A percentile compares a stretch with the other conserved stretches of the same genome.
phyloP scores from a whole-genome alignment of 1,140 invertebrate genomes.

The Galleria mellonella region DNA sequence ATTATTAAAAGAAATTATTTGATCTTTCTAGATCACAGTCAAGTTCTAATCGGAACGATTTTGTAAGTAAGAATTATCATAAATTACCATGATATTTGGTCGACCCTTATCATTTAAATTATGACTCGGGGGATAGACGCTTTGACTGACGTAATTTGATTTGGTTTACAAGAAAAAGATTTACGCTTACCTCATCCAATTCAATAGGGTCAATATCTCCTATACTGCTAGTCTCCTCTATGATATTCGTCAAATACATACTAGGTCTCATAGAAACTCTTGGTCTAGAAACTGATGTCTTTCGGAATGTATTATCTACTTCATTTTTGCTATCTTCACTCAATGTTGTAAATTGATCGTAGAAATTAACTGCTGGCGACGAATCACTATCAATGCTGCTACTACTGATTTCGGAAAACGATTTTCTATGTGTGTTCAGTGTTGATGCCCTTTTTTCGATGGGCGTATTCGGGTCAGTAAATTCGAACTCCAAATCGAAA shows the following conservation, averaged over 20 bases:
- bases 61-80: too few species aligned
- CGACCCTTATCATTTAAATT: too few species aligned
- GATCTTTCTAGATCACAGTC: too few species aligned
- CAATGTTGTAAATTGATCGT: conserved; percentile 54
- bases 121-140: too few species aligned
- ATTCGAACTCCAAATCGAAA: conserved; percentile 62
- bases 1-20: too few species aligned
- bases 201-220: conserved; percentile 38
- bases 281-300: conserved; percentile 21
- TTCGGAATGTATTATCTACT: conserved; percentile 19
- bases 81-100: too few species aligned
- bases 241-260: conserved; percentile 53
- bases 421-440: conserved; percentile 23
- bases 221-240: conserved; percentile 34
- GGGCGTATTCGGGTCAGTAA: conserved; percentile 18
- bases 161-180: too few species aligned
- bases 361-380: conserved; percentile 47
- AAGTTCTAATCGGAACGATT: too few species aligned
- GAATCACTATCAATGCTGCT: conserved; percentile 30
- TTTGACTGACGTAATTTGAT: too few species aligned
- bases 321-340: conserved; percentile 47
- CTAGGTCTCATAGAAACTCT: conserved; percentile 59
- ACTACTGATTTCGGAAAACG: conserved; percentile 14
- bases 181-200: conserved; percentile 39
- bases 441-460: neutral